These are phyloP conservation scores for Neoascia interrupta DNA, from an alignment of 2,888 invertebrate genomes.

Conservation along the genomic window DNA sequence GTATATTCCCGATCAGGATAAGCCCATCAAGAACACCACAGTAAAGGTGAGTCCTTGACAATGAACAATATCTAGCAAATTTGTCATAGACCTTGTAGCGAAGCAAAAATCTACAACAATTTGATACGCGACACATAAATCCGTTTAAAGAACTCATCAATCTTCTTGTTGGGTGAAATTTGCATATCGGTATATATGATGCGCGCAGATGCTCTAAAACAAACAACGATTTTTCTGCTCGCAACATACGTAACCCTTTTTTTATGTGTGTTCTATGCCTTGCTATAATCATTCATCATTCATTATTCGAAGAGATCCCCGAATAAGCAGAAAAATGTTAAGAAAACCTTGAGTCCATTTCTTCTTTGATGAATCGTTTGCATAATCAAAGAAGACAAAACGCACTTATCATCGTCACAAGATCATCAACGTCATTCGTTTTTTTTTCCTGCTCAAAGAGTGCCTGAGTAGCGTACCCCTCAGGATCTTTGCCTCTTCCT, in stretches of 20 bases:
- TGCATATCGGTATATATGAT: conserved; percentile 56
- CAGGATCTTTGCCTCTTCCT: conserved; percentile 47
- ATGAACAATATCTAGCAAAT: conserved; percentile 12
- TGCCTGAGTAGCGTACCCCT: conserved; percentile 23
- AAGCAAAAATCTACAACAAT: conserved; percentile 53
- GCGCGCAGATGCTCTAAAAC: conserved; percentile 68
- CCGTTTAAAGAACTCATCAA: conserved; percentile 25
- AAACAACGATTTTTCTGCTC: conserved; percentile 44
- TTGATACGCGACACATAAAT: conserved; percentile 25
- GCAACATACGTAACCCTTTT: conserved; percentile 39
- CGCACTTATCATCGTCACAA: conserved; percentile 70
- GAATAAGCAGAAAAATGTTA: conserved; percentile 41
- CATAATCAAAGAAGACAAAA: conserved; percentile 69
- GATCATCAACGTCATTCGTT: conserved; percentile 67
- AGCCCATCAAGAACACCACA: conserved; percentile 95
- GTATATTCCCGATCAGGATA: conserved; percentile 95
- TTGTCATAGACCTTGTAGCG: conserved; percentile 48
- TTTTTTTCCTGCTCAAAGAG: conserved; percentile 21
- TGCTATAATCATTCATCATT: conserved; percentile 65
- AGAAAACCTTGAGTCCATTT: not conserved
- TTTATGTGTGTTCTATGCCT: conserved; percentile 14
- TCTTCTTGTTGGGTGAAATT: conserved; percentile 29
- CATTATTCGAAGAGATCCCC: conserved; percentile 54
- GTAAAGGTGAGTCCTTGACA: conserved; percentile 92
- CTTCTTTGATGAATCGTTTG: conserved; percentile 71